A percentile compares a stretch with the other conserved stretches of the same genome.
Conservation (phyloP, 2,888 invertebrate species). For the Ypsolopha sequella region DNA sequence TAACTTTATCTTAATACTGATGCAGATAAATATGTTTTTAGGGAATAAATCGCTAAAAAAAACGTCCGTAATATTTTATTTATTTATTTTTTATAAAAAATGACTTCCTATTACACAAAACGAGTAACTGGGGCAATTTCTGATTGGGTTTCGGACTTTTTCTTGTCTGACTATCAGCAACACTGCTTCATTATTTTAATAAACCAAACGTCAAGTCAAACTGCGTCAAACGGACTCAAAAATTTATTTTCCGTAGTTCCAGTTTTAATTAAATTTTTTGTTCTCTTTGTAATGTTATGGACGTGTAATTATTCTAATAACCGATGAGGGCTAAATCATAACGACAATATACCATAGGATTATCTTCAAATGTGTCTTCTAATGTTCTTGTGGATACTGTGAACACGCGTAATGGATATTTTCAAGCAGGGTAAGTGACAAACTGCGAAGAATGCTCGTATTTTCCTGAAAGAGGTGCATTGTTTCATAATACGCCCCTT, state of each 20-base stretch:
- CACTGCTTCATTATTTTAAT: neutral
- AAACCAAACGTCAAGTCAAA: neutral
- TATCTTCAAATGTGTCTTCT: neutral
- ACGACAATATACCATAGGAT: neutral
- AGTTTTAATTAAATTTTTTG: neutral
- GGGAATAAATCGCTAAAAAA: too few species aligned
- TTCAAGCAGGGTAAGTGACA: constrained; percentile 36
- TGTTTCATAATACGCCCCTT: neutral
- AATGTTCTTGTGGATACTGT: neutral
- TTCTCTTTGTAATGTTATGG: neutral
- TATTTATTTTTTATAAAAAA: too few species aligned
- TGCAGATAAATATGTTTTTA: too few species aligned
- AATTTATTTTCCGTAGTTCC: neutral
- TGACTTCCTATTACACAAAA: too few species aligned
- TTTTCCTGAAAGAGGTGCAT: neutral
- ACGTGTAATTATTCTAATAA: too few species aligned
- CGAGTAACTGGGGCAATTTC: too few species aligned
- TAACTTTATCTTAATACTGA: too few species aligned
- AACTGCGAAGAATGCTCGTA: neutral
- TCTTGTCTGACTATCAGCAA: too few species aligned
- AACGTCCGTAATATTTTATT: too few species aligned
- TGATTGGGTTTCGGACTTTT: too few species aligned
- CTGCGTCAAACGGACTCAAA: neutral
- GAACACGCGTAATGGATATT: constrained; percentile 28
- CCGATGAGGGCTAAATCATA: too few species aligned